phyloP scores from a whole-genome alignment of 2,888 invertebrate species.

The Exocentrus adspersus region DNA sequence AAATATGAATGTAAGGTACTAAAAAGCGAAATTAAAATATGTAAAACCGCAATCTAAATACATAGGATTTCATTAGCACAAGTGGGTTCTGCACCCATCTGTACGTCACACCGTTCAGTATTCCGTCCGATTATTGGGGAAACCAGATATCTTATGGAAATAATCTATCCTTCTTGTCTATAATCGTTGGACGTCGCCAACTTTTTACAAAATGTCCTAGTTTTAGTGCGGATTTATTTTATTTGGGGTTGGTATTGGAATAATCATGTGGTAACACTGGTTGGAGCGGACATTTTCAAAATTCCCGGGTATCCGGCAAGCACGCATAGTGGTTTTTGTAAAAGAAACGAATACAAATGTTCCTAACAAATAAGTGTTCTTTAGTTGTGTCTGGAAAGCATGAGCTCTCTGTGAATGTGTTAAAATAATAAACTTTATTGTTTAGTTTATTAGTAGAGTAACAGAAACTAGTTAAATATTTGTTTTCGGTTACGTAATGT shows the following conservation, averaged over 20 bases:
- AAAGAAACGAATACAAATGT: conserved; percentile 15
- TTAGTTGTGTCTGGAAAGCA: conserved; percentile 17
- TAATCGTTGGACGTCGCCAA: too few species aligned
- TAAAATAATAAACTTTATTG: conserved; percentile 34
- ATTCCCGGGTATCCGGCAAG: not conserved
- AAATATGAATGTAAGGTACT: too few species aligned
- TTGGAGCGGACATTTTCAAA: not conserved
- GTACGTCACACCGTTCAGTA: too few species aligned
- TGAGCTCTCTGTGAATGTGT: conserved; percentile 32
- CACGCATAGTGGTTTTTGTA: conserved; percentile 1
- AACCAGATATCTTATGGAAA: too few species aligned
- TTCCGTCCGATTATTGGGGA: too few species aligned
- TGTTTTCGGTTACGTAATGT: conserved; percentile 40
- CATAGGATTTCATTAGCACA: too few species aligned
- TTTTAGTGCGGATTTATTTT: too few species aligned
- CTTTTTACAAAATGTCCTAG: too few species aligned
- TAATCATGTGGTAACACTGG: not conserved
- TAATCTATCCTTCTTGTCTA: too few species aligned
- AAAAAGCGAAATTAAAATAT: too few species aligned
- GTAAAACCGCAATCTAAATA: too few species aligned
- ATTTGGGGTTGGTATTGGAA: not conserved
- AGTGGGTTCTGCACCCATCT: too few species aligned
- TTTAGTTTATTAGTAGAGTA: conserved; percentile 15
- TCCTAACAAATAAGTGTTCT: conserved; percentile 13
- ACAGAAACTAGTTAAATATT: conserved; percentile 27